Base-by-base conservation (phyloP, 2,113 vertebrate genomes). In the Tyto alba region DNA sequence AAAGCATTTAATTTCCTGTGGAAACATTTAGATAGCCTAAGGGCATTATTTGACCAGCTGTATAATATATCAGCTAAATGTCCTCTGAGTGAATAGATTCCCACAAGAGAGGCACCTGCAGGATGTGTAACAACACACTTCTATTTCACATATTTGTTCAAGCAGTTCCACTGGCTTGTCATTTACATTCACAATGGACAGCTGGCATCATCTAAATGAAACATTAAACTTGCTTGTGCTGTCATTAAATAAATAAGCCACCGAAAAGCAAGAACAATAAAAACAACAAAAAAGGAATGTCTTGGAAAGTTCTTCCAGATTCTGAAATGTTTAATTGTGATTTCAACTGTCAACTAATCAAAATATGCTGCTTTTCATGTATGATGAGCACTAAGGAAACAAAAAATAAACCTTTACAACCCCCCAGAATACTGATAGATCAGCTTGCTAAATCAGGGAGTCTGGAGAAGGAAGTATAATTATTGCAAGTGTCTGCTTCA, bases 31-130 rank as follows among this genome's bases (percentile, higher is more conserved):
- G 96, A 93, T 47, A 93, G 97, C 96, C 96, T 94, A 34, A 62
- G 96, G 95, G 93, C 96, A 96, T 97, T 98, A 88, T 97, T 92
- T 96, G 92, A 90, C 95, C 97, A 98, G 97, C 97, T 98, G 97
- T 92, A 96, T 72, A 88, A 81, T 82, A 30, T 76, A 85, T 94
- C 91, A 94, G 59, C 67, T 96, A 69, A 96, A 91, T 55, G 78
- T 96, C 91, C 92, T 97, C 88, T 30, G 89, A 96, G 89, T 77
- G 62, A 96, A 97, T 91, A 94, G 95, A 82, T 84, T 97, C 67
- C 93, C 96, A 85, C 36, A 73, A 94, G 89, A 97, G 80, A 97
- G 80, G 88, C 97, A 98, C 95, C 95, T 98, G 97, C 97, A 97
- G 93, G 94, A 96, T 96, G 63, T 66, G 73, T 45, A 88, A 32